Evolutionary conservation across 2,113 vertebrate genomes (phyloP), one percentile per base, ranked within the genome.

Genomic region (Eurypyga helias): DNA sequence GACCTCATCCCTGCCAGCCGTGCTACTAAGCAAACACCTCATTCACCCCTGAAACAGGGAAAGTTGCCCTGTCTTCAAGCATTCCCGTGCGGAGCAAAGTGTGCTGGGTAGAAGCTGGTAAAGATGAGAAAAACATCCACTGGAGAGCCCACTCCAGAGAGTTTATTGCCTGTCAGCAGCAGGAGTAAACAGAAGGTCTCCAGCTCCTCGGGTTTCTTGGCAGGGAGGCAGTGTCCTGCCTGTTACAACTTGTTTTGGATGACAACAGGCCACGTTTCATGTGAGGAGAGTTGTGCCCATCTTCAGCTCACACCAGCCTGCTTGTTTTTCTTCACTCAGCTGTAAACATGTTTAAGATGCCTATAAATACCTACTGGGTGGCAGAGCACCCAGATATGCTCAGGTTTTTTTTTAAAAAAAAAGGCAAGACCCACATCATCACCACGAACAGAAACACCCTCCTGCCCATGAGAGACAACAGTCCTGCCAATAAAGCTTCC

Each of bases 181-280:
- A 2, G 61, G 25, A 84, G 13, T 48, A 75, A 94, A 94, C 62
- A 95, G 71, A 13, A 75, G 65, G 52, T 23, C 84, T 87, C 78
- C 85, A 84, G 4, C 57, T 95, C 83, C 71, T 83, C 1, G 2
- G 69, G 70, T 76, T 94, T 89, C 60, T 80, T 86, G 80, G 89
- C 91, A 86, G 41, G 60, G 33, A 83, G 75, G 85, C 72, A 48
- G n/a, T 5, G 45, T 76, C 71, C 91, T 96, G 89, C 91, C 80
- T 93, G 93, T 18, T 82, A 34, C 46, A 84, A 67, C 89, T 87
- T 92, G 82, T 90, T 93, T 90, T n/a, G 54, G 65, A 97, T 77
- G 80, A 96, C 83, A 89, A 72, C 67, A 91, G 81, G 46, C 58
- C 73, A 72, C 75, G 13, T 38, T 81, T 71, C 31, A 16, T 20